phyloP scores from a whole-genome alignment of 1,140 invertebrate genomes.

The Pachyrhynchus sulphureomaculatus region DNA sequence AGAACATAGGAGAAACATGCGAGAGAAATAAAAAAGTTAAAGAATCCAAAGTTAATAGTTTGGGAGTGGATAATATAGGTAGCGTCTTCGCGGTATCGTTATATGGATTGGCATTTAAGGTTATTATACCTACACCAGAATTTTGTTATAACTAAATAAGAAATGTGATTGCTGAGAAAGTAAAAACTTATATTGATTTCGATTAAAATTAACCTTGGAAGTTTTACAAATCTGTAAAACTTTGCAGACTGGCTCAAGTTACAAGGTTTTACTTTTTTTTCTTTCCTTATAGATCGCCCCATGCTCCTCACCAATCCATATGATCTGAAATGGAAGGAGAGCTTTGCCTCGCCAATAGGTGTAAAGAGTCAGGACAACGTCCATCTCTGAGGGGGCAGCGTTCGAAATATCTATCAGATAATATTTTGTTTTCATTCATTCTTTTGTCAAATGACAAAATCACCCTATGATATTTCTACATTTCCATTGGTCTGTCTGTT shows the following conservation, averaged over 20 bases:
- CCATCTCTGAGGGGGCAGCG: constrained; percentile 65
- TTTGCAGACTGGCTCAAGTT: no score
- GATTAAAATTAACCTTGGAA: no score
- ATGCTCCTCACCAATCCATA: constrained; percentile 66
- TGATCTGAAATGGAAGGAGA: constrained; percentile 83
- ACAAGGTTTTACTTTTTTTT: no score
- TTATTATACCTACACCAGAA: constrained; percentile 45
- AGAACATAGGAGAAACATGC: constrained; percentile 90
- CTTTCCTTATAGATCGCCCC: constrained; percentile 35
- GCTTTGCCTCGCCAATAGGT: constrained; percentile 73
- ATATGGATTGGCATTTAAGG: no score
- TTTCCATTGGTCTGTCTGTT: no score
- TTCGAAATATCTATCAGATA: constrained; percentile 59
- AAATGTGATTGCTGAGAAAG: constrained; percentile 66
- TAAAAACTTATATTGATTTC: no score
- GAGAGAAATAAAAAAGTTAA: constrained; percentile 83
- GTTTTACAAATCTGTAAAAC: no score
- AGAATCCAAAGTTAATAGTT: constrained; percentile 72
- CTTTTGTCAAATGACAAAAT: no score
- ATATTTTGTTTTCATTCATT: background rate
- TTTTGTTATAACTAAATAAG: constrained; percentile 80
- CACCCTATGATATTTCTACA: no score
- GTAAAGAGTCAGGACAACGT: constrained; percentile 66
- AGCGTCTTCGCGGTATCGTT: constrained; percentile 71
- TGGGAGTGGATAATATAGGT: constrained; percentile 88